Evolutionary conservation across 2,888 invertebrate genomes (phyloP).

Genomic region (Fissipunctia ypsillon): DNA sequence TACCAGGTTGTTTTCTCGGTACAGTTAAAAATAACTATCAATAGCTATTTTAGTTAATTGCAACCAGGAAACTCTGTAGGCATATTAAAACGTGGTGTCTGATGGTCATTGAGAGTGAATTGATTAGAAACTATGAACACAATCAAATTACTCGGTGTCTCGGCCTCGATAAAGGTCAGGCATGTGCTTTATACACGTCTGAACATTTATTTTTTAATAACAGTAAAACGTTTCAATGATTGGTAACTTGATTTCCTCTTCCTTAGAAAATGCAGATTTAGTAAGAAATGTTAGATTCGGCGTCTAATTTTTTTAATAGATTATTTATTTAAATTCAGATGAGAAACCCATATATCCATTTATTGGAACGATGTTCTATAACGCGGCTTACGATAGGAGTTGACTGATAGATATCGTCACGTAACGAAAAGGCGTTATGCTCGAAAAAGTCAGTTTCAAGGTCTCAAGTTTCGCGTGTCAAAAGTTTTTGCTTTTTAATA

Average conservation of each 20-base stretch:
- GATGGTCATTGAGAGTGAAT: slow-evolving; percentile 28
- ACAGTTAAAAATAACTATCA: background rate
- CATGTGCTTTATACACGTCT: slow-evolving; percentile 23
- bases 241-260: slow-evolving; percentile 46
- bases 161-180: slow-evolving; percentile 56
- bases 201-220: slow-evolving; percentile 40
- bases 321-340: background rate
- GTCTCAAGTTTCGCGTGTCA: no score
- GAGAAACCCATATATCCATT: background rate
- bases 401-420: no score
- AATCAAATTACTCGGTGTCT: slow-evolving; percentile 50
- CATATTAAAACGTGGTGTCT: slow-evolving; percentile 1
- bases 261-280: slow-evolving; percentile 16
- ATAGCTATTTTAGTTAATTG: slow-evolving; percentile 22
- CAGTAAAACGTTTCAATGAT: slow-evolving; percentile 15
- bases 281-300: background rate
- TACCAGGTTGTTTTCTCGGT: background rate
- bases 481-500: no score
- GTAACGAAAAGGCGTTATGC: no score
- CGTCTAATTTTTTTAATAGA: background rate
- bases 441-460: no score
- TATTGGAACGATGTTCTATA: no score
- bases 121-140: slow-evolving; percentile 52
- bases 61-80: slow-evolving; percentile 54
- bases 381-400: no score